These are phyloP conservation scores for Motacilla tschutschensis DNA, from an alignment of 2,113 vertebrate species.

Conservation along the genomic window DNA sequence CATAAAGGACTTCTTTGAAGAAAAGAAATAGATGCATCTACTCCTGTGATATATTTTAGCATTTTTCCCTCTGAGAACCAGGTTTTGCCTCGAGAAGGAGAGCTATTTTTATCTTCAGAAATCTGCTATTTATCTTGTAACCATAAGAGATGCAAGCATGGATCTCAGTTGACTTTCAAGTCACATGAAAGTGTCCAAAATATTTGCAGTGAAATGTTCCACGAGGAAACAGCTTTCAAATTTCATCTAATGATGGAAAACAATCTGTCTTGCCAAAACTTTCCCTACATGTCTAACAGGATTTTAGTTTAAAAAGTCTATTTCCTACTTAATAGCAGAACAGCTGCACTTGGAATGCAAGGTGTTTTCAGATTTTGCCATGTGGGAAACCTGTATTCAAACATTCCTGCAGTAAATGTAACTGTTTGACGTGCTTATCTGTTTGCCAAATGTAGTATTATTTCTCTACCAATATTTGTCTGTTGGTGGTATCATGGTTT, in stretches of 20 bases:
- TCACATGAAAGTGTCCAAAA: slow-evolving; percentile 17
- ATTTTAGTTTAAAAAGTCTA: not conserved
- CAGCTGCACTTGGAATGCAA: slow-evolving; percentile 5
- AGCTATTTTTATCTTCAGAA: not conserved
- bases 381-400: not conserved
- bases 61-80: not conserved
- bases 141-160: not conserved
- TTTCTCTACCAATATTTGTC: not conserved
- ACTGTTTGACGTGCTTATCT: not conserved
- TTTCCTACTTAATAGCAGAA: not conserved
- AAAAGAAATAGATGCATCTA: not conserved
- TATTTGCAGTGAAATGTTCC: slow-evolving; percentile 3
- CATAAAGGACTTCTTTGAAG: not conserved
- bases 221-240: slow-evolving; percentile 7
- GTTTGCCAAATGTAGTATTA: not conserved
- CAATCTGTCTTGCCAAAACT: not conserved
- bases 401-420: not conserved
- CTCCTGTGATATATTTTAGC: not conserved
- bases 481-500: not conserved
- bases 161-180: not conserved
- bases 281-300: not conserved
- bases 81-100: not conserved
- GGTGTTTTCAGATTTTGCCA: not conserved
- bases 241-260: slow-evolving; percentile 2
- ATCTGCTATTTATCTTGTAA: slow-evolving; percentile 10